A percentile compares a stretch with the other conserved stretches of the same genome.
phyloP scores from a whole-genome alignment of 2,797 vertebrate genomes.

The Notamacropus eugenii region DNA sequence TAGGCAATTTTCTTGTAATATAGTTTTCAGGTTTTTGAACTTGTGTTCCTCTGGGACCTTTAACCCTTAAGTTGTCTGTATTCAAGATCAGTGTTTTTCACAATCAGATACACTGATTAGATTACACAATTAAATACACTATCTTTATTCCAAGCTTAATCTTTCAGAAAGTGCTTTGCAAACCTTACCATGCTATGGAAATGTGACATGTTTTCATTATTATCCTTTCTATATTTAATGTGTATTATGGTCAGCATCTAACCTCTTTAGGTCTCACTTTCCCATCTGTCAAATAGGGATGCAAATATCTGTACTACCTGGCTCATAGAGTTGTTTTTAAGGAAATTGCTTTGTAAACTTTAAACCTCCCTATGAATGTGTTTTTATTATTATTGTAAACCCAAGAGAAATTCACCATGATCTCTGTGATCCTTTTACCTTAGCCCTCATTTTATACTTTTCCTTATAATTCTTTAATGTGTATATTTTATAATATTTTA shows the following conservation, averaged over 20 bases:
- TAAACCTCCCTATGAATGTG: not conserved
- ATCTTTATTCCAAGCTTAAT: not conserved
- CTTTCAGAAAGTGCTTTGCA: not conserved
- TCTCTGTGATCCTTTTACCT: not conserved
- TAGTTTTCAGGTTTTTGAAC: not conserved
- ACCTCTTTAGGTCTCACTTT: not conserved
- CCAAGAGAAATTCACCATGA: not conserved
- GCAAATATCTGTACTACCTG: not conserved
- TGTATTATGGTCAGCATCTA: not conserved
- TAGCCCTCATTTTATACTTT: not conserved
- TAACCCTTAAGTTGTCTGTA: not conserved
- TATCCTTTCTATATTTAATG: not conserved
- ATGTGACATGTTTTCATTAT: not conserved
- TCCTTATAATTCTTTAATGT: not conserved
- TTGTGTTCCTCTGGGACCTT: not conserved
- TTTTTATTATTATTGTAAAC: not conserved
- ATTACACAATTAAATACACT: not conserved
- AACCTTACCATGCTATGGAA: not conserved
- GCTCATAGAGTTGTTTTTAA: not conserved
- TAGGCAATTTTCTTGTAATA: not conserved
- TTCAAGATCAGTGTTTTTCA: not conserved
- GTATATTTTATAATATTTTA: not conserved
- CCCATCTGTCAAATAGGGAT: not conserved
- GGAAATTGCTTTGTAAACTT: not conserved
- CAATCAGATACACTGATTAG: not conserved